phyloP scores from a whole-genome alignment of 2,888 invertebrate species.

The Abrostola triplasia region DNA sequence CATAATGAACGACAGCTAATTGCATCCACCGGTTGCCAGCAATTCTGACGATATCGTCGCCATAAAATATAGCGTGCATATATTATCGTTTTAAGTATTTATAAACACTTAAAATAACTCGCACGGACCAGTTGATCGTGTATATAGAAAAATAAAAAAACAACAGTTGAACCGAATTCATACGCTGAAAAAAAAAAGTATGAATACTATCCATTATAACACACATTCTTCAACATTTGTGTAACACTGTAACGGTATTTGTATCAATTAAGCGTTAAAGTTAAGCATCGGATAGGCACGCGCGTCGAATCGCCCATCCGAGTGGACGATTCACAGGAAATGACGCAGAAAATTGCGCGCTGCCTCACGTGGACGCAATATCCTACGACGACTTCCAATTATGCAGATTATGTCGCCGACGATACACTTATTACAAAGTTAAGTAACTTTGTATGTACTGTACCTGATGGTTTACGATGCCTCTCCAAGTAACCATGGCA shows the following conservation, averaged over 20 bases:
- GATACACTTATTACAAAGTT: slow-evolving; percentile 76
- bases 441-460: slow-evolving; percentile 60
- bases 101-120: no score
- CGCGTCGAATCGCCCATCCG: slow-evolving; percentile 70
- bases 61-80: no score
- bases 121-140: no score
- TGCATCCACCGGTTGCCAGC: no score
- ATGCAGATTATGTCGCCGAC: slow-evolving; percentile 84
- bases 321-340: slow-evolving; percentile 83
- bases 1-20: no score
- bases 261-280: slow-evolving; percentile 76
- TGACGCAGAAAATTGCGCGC: slow-evolving; percentile 87
- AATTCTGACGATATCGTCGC: no score
- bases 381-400: slow-evolving; percentile 86
- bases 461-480: slow-evolving; percentile 14
- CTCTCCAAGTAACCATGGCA: background rate
- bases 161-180: no score
- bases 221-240: slow-evolving; percentile 13
- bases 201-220: no score
- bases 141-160: no score
- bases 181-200: no score
- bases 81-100: no score
- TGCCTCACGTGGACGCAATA: slow-evolving; percentile 86
- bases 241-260: slow-evolving; percentile 45
- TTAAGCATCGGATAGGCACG: slow-evolving; percentile 68